Evolutionary conservation across 2,113 vertebrate species (phyloP).

Genomic region (Hemiscyllium ocellatum): DNA sequence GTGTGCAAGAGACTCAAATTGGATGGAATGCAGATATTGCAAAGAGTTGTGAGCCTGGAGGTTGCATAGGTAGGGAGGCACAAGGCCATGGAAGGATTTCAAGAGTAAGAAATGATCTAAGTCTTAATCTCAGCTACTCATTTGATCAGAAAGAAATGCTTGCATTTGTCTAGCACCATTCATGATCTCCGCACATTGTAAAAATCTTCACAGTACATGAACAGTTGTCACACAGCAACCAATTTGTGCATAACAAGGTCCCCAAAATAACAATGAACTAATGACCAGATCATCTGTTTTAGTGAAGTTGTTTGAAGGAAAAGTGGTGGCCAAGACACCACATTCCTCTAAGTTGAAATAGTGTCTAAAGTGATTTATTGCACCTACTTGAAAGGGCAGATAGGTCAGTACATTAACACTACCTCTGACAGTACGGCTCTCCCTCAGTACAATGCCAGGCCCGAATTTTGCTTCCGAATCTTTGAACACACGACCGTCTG

Average conservation of each 20-base stretch:
- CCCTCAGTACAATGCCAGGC: neutral
- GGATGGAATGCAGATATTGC: neutral
- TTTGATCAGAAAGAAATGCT: neutral
- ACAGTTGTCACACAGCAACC: neutral
- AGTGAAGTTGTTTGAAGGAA: neutral
- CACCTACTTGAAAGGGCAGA: neutral
- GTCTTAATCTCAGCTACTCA: neutral
- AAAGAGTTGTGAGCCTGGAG: neutral
- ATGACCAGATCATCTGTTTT: neutral
- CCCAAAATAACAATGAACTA: neutral
- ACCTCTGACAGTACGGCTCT: neutral
- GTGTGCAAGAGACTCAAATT: neutral
- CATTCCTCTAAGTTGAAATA: neutral
- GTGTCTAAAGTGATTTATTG: neutral
- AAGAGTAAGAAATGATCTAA: neutral
- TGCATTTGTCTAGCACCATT: neutral
- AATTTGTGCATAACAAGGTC: neutral
- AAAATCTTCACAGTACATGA: neutral
- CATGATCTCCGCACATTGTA: too few species aligned
- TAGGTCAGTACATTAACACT: neutral
- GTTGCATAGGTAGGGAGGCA: neutral
- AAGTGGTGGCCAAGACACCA: neutral
- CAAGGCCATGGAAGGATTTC: neutral
- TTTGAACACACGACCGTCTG: neutral
- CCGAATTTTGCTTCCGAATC: neutral